Base-by-base conservation (phyloP, 2,113 vertebrate species). In the Cynocephalus volans region DNA sequence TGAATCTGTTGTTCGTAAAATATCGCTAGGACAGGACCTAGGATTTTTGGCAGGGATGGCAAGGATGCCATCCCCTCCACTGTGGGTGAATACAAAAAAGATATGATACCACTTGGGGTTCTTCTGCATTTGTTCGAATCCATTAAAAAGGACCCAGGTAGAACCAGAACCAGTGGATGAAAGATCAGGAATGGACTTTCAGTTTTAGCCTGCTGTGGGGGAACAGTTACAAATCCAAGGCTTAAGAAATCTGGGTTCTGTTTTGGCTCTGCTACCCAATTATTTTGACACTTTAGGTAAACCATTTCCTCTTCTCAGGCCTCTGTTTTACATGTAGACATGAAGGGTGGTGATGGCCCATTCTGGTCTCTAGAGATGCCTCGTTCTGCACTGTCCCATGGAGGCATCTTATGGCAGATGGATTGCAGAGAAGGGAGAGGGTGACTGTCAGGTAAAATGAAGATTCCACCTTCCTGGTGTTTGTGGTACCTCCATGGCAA, bases 121-220 rank as follows among this genome's bases (percentile, higher is more conserved):
- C 92, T 80, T 72, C 90, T 94, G 96, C 50, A 31, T 86, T 67
- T 88, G n/a, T 76, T 90, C 24, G 17, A 73, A 87, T 90, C 48
- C 81, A 72, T 95, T 96, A 58, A 33, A 21, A 54, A 75, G 48
- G 64, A 92, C 85, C 60, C 72, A 95, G 41, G 24, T 88, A 62
- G 48, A 94, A 88, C 21, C 36, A 48, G 73, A 95, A 82, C 19
- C 81, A 73, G 36, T 26, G 88, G 65, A 26, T 72, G n/a, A 73
- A 85, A 90, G 62, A 79, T 79, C 24, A 73, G 87, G 75, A 94
- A 65, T 58, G 17, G 28, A 83, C 58, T 87, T 67, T 65, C 41
- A 72, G 54, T 36, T 93, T 92, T 26, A 76, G 83, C 24, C 52
- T 79, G 36, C 77, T 82, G 8, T 65, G 23, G 36, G 58, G 41